Evolutionary conservation across 92 coral and sea anemone species (phyloP), one percentile per base, ranked within the genome.

Genomic region (Ricordea florida): DNA sequence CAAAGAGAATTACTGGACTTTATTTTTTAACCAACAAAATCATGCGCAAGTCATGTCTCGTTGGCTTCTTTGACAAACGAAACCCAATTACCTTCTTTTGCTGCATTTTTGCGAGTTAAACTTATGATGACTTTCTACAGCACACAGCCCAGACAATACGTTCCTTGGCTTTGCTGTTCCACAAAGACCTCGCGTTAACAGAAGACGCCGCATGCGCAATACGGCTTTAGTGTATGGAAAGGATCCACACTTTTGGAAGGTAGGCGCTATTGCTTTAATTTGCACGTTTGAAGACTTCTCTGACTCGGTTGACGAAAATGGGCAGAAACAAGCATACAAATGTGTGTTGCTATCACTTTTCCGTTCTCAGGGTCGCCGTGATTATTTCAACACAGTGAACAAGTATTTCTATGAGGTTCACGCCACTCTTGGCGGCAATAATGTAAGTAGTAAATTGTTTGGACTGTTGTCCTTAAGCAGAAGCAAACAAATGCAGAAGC

Each of bases 101-200:
- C n/a, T 22, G 16, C 18, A 53, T 57, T 13, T 13, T 0, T 17
- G 5, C 13, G 1, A 47, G 7, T 26, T 6, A 24, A 14, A 4
- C 5, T 14, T 18, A 6, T 24, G 5, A 14, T 6, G 16, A 13
- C 29, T 60, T 56, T 2, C 51, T 47, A 18, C 64, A 93, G 97
- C 98, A 6, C 98, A 91, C 72, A 93, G 93, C 58, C 98, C 98
- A 6, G 98, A 93, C 41, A 93, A 93, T 51, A 66, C 88, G 6
- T 91, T 93, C 71, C 72, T 91, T 63, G 98, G 98, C 0, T 93
- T 93, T 61, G 97, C 89, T 18, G 88, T 90, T 6, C 96, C 92
- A 5, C 86, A 43, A 41, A 77, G 36, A 49, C 30, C 76, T 8
- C 57, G 72, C 23, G 51, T 40, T 42, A 68, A 55, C 10, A 66